Evolutionary conservation across 2,113 vertebrate genomes (phyloP).

Genomic region (western clawed frog (Xenopus tropicalis)): DNA sequence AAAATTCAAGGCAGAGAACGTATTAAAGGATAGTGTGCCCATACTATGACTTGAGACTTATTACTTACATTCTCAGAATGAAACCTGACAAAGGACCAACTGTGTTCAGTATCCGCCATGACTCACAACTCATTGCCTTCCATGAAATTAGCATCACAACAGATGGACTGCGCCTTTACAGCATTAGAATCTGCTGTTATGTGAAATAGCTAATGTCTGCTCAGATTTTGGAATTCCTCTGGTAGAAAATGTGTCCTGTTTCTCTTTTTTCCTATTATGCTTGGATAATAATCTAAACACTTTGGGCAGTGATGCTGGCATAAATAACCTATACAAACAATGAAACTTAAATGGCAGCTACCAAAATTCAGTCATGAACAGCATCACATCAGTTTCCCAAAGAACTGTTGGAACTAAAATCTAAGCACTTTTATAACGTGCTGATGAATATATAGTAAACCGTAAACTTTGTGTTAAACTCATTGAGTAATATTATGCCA

Average conservation of each 20-base stretch:
- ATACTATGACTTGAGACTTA: background rate
- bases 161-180: constrained; percentile 14
- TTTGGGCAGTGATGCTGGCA: background rate
- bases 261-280: background rate
- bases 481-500: no score
- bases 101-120: constrained; percentile 5
- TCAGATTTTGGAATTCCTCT: background rate
- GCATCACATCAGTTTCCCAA: no score
- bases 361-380: background rate
- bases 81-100: background rate
- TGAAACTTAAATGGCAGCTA: background rate
- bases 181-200: constrained; percentile 6
- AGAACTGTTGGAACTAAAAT: no score
- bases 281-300: constrained; percentile 12
- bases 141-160: constrained; percentile 14
- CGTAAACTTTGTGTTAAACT: no score
- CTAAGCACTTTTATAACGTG: no score
- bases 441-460: no score
- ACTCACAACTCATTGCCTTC: background rate
- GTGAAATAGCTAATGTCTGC: constrained; percentile 3
- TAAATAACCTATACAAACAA: background rate
- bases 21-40: background rate
- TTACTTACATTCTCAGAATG: background rate
- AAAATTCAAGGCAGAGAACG: background rate
- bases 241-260: constrained; percentile 17